phyloP scores from a whole-genome alignment of 2,888 invertebrate species.

The Apodemia hepburni region DNA sequence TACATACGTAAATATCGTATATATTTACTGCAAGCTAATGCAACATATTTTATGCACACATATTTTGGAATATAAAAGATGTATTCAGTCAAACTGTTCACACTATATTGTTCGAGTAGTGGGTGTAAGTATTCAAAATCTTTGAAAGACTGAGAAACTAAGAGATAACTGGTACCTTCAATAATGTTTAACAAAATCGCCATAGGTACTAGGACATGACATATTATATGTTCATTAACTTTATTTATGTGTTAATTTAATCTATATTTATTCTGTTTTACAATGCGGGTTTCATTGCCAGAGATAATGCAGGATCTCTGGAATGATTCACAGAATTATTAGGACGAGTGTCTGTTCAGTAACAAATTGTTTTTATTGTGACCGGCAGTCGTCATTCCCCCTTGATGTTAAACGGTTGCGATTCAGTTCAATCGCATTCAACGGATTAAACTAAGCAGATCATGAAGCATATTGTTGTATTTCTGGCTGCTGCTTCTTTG shows the following conservation, averaged over 20 bases:
- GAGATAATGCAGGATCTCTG: neutral
- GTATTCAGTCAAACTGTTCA: no score
- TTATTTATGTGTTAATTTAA: neutral
- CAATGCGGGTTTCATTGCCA: neutral
- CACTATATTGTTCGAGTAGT: no score
- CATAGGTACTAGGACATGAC: neutral
- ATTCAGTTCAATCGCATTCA: constrained; percentile 7
- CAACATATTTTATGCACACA: no score
- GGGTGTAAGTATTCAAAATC: no score
- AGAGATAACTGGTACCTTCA: no score
- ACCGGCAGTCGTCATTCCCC: constrained; percentile 1
- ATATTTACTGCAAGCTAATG: no score
- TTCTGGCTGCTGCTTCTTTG: constrained; percentile 31
- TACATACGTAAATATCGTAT: no score
- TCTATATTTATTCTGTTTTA: neutral
- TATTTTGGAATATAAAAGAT: no score
- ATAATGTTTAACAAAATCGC: no score
- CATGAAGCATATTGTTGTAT: constrained; percentile 31
- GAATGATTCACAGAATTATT: constrained; percentile 12
- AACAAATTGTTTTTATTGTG: constrained; percentile 17
- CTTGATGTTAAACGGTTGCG: constrained; percentile 20
- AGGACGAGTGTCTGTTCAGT: neutral
- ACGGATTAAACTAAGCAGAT: constrained; percentile 10
- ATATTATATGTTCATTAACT: neutral
- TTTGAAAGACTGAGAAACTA: no score